phyloP scores from a whole-genome alignment of 2,113 vertebrate genomes.

The Hypomesus transpacificus region DNA sequence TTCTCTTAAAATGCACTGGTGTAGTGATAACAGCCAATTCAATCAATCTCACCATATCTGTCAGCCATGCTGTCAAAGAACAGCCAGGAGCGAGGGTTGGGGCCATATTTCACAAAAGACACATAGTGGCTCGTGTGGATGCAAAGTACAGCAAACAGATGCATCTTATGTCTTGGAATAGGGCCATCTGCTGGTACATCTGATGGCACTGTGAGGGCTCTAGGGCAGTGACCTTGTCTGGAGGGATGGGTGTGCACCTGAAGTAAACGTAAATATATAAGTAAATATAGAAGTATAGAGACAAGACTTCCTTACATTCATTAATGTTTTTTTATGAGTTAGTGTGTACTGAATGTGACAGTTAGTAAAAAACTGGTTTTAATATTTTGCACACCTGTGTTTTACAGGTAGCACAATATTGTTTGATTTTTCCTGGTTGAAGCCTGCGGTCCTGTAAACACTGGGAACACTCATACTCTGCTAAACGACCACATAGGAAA shows the following conservation, averaged over 20 bases:
- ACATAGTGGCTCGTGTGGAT: slow-evolving; percentile 81
- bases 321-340: background rate
- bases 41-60: slow-evolving; percentile 62
- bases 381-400: slow-evolving; percentile 58
- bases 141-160: slow-evolving; percentile 78
- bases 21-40: background rate
- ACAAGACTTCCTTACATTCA: background rate
- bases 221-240: slow-evolving; percentile 56
- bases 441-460: slow-evolving; percentile 71
- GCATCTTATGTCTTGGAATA: slow-evolving; percentile 52
- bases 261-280: background rate
- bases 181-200: slow-evolving; percentile 15
- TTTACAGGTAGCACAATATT: slow-evolving; percentile 69
- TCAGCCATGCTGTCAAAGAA: slow-evolving; percentile 84
- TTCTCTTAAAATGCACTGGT: no score
- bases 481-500: slow-evolving; percentile 68
- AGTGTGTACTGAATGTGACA: background rate
- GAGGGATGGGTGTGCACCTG: slow-evolving; percentile 69
- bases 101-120: slow-evolving; percentile 75
- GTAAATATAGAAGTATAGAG: background rate
- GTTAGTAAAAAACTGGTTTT: background rate
- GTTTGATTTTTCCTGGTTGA: slow-evolving; percentile 72
- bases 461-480: slow-evolving; percentile 67
- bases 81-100: slow-evolving; percentile 69
- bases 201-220: slow-evolving; percentile 40